Evolutionary conservation across 2,113 vertebrate genomes (phyloP), one percentile per base, ranked within the genome.

Genomic region (Chunga burmeisteri): DNA sequence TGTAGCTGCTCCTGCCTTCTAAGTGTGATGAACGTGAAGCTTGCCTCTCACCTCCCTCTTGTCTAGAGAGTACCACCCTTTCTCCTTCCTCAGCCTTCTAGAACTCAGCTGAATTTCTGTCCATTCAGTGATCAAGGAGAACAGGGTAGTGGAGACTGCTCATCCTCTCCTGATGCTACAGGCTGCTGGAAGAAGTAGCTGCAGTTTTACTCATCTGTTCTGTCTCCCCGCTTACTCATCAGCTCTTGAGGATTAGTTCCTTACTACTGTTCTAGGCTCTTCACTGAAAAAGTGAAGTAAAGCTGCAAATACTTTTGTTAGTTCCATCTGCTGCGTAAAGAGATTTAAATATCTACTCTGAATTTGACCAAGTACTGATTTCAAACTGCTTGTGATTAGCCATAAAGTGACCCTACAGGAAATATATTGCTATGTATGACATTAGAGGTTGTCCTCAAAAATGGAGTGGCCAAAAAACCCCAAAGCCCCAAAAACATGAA

Each of bases 391-490:
- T 44, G 58, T 26, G 63, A 6, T 19, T 50, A 30, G 29, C 59
- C 47, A 20, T 50, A 46, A 59, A 55, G 63, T 72, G 59, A 44
- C 52, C 40, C 21, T 36, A 7, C 47, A n/a, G 62, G 58, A 82
- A 74, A 26, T 38, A 7, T 0, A 1, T 81, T 53, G 38, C 25
- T 61, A 0, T 29, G 4, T 36, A 2, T 55, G 59, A n/a, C 17
- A 16, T 42, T 25, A 70, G 79, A 80, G 66, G 11, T 29, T 65
- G n/a, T 25, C 44, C 56, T 86, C 55, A 65, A 52, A 73, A 89
- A 29, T 2, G 3, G 52, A 86, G 61, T 15, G 56, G 25, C 16
- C 40, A n/a, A 89, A 73, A n/a, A 13, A 2, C 3, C 47, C 46
- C 11, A 42, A 38, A 62, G 6, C n/a, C 16, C 21, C 47, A 44